These are phyloP conservation scores for Pachypanchax playfairii DNA, from an alignment of 2,113 vertebrate species.

Conservation along the genomic window DNA sequence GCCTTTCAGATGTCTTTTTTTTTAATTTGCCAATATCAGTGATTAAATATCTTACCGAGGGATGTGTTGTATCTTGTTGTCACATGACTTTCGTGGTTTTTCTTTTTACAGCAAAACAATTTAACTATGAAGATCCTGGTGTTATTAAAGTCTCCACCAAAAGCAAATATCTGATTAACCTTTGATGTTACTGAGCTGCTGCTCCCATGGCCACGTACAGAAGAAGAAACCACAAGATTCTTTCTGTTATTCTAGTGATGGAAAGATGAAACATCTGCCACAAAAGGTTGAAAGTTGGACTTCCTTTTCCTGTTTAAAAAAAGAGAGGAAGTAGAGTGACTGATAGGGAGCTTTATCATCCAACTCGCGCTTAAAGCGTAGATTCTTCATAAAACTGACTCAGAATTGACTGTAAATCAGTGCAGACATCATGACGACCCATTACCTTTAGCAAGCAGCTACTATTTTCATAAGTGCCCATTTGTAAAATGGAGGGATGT, in stretches of 20 bases:
- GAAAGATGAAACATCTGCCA: constrained; percentile 57
- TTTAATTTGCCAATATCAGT: no score
- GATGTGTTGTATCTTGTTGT: no score
- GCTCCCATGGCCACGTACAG: constrained; percentile 36
- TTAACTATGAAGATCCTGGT: not conserved
- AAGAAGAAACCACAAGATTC: constrained; percentile 56
- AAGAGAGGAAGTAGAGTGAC: constrained; percentile 44
- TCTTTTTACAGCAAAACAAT: not conserved
- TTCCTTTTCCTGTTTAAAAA: constrained; percentile 75
- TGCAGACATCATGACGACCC: constrained; percentile 10
- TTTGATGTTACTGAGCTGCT: constrained; percentile 20
- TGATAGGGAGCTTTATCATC: constrained; percentile 49
- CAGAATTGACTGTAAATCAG: constrained; percentile 21
- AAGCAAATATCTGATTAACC: constrained; percentile 19
- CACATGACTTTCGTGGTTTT: no score
- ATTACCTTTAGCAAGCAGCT: constrained; percentile 16
- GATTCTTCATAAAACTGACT: constrained; percentile 29
- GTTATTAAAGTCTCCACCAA: not conserved
- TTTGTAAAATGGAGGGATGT: constrained; percentile 28
- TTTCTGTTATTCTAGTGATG: constrained; percentile 44
- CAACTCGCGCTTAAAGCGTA: constrained; percentile 25
- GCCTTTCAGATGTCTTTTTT: no score
- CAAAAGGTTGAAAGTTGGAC: constrained; percentile 61
- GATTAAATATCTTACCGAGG: no score
- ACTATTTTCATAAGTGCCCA: constrained; percentile 2